Conservation (phyloP, 2,888 invertebrate species). For the Autographa gamma region DNA sequence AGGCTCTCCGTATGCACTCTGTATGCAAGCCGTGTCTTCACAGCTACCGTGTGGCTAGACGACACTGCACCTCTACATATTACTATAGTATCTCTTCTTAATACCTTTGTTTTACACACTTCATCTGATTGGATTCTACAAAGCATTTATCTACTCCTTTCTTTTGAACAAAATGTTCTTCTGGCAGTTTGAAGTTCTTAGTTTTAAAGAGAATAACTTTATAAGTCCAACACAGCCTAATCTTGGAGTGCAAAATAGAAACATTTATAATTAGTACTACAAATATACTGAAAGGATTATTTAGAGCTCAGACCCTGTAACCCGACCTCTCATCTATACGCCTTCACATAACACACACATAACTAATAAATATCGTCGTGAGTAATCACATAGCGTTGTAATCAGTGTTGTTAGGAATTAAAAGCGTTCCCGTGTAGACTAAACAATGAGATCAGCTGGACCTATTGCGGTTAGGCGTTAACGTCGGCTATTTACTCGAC, state of each 20-base stretch:
- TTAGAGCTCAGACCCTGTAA: slow-evolving; percentile 24
- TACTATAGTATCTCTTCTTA: background rate
- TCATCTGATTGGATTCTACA: background rate
- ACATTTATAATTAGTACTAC: background rate
- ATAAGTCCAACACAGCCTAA: background rate
- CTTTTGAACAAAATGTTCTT: background rate
- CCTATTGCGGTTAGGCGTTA: slow-evolving; percentile 66
- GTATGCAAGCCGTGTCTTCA: slow-evolving; percentile 5
- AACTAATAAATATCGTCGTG: slow-evolving; percentile 63
- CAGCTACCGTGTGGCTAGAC: slow-evolving; percentile 5
- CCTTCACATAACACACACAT: slow-evolving; percentile 35
- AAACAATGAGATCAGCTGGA: slow-evolving; percentile 87
- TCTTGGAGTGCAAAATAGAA: background rate
- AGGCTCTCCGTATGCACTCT: slow-evolving; percentile 1
- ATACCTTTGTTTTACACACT: too few species aligned
- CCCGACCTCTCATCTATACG: slow-evolving; percentile 6
- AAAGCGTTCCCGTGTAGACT: slow-evolving; percentile 81
- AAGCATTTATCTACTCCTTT: background rate
- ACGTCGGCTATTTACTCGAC: slow-evolving; percentile 66
- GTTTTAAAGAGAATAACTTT: background rate
- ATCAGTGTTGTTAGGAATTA: slow-evolving; percentile 74
- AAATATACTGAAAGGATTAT: background rate
- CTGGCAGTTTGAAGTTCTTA: background rate
- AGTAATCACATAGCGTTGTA: slow-evolving; percentile 67
- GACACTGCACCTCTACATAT: background rate